These are phyloP conservation scores for Agapetus fuscipes DNA, from an alignment of 2,888 invertebrate species.

Conservation along the genomic window DNA sequence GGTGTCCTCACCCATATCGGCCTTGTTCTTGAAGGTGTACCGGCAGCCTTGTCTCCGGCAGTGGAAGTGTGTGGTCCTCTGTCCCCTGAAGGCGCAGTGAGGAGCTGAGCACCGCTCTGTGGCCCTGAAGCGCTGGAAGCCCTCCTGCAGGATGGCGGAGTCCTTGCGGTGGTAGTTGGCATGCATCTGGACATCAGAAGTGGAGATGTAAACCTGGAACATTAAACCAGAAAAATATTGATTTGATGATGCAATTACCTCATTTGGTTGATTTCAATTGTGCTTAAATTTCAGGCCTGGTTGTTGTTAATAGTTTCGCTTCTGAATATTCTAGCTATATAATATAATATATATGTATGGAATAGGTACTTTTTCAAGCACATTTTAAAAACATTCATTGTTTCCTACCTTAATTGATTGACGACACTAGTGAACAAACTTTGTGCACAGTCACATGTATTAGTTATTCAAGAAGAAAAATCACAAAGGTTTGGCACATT, in stretches of 20 bases:
- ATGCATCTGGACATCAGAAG: slow-evolving; percentile 99
- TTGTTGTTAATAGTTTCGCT: too few relatives aligned
- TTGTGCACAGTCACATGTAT: too few relatives aligned
- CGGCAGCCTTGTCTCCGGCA: slow-evolving; percentile 85
- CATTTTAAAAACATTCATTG: too few relatives aligned
- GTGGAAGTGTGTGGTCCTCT: slow-evolving; percentile 96
- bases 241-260: not conserved
- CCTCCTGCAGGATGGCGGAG: slow-evolving; percentile 94
- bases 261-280: too few relatives aligned
- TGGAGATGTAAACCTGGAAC: slow-evolving; percentile 84
- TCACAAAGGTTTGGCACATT: too few relatives aligned
- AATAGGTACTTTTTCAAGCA: too few relatives aligned
- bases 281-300: too few relatives aligned
- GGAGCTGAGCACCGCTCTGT: slow-evolving; percentile 92
- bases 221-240: not conserved
- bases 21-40: slow-evolving; percentile 97
- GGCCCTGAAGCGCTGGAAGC: slow-evolving; percentile 92
- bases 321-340: too few relatives aligned
- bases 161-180: slow-evolving; percentile 98
- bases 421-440: too few relatives aligned
- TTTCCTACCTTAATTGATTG: too few relatives aligned
- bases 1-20: slow-evolving; percentile 91
- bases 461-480: too few relatives aligned
- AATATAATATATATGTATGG: too few relatives aligned
- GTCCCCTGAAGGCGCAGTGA: slow-evolving; percentile 86